Evolutionary conservation across 2,888 invertebrate genomes (phyloP).

Genomic region (Cenopis cana): DNA sequence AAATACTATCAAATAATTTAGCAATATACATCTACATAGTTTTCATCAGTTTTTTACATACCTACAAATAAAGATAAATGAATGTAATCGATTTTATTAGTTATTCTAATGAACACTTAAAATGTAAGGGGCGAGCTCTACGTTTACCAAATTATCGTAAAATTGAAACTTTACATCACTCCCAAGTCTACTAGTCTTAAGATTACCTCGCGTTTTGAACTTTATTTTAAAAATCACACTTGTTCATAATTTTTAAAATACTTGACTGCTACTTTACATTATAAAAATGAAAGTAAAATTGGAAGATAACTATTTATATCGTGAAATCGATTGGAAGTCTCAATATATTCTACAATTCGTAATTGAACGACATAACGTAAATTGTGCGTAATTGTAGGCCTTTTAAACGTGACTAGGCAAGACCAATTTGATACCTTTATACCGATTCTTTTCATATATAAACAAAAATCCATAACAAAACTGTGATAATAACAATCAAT

Average conservation of each 20-base stretch:
- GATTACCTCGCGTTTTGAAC: constrained; percentile 74
- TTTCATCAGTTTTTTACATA: constrained; percentile 72
- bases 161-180: constrained; percentile 76
- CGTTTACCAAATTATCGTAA: constrained; percentile 69
- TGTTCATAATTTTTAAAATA: constrained; percentile 60
- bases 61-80: constrained; percentile 72
- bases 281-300: constrained; percentile 76
- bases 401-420: constrained; percentile 80
- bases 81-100: constrained; percentile 74
- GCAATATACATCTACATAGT: constrained; percentile 74
- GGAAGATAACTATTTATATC: constrained; percentile 65
- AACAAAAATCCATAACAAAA: constrained; percentile 40
- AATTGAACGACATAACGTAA: constrained; percentile 57
- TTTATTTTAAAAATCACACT: constrained; percentile 77
- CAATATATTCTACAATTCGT: constrained; percentile 44
- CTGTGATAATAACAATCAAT: constrained; percentile 42
- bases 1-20: constrained; percentile 84
- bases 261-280: constrained; percentile 62
- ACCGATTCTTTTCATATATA: constrained; percentile 39
- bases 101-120: constrained; percentile 84
- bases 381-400: constrained; percentile 80
- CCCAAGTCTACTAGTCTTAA: constrained; percentile 68
- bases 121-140: constrained; percentile 73
- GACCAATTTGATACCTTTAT: constrained; percentile 56
- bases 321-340: constrained; percentile 46